These are phyloP conservation scores for Brassicogethes aeneus DNA, from an alignment of 2,888 invertebrate genomes.

Conservation along the genomic window DNA sequence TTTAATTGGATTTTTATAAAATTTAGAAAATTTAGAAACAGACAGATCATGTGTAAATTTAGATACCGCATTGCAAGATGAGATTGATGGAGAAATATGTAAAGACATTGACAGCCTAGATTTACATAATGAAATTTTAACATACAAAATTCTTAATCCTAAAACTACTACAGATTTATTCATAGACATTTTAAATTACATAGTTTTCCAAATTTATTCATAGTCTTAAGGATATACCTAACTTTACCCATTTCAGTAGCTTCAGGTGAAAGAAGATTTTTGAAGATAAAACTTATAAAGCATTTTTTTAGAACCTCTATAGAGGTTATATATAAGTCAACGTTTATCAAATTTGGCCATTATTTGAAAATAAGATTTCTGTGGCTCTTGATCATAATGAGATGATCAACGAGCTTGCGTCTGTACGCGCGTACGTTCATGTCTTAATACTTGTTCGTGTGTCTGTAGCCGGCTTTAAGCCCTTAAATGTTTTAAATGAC, in stretches of 20 bases:
- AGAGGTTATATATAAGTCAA: neutral
- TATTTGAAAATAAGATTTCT: constrained; percentile 1
- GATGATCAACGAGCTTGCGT: neutral
- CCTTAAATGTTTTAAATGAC: too few relatives aligned
- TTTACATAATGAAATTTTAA: constrained; percentile 5
- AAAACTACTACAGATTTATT: constrained; percentile 2
- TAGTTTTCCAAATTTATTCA: constrained; percentile 5
- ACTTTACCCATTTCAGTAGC: constrained; percentile 2
- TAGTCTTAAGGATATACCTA: constrained; percentile 5
- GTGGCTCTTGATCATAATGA: neutral
- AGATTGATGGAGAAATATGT: too few relatives aligned
- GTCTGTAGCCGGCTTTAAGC: too few relatives aligned
- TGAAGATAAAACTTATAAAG: constrained; percentile 7
- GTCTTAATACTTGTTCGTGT: too few relatives aligned
- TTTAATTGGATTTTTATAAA: too few relatives aligned
- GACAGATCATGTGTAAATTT: too few relatives aligned
- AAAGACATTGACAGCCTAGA: too few relatives aligned
- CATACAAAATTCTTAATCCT: constrained; percentile 7
- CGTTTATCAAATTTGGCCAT: neutral
- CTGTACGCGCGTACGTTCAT: neutral
- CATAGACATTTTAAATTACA: constrained; percentile 7
- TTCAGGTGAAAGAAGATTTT: constrained; percentile 7
- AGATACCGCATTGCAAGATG: too few relatives aligned
- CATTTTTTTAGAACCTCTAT: constrained; percentile 7
- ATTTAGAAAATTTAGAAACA: too few relatives aligned